Conservation (phyloP, 2,113 vertebrate genomes). For the Cebidichthys violaceus region DNA sequence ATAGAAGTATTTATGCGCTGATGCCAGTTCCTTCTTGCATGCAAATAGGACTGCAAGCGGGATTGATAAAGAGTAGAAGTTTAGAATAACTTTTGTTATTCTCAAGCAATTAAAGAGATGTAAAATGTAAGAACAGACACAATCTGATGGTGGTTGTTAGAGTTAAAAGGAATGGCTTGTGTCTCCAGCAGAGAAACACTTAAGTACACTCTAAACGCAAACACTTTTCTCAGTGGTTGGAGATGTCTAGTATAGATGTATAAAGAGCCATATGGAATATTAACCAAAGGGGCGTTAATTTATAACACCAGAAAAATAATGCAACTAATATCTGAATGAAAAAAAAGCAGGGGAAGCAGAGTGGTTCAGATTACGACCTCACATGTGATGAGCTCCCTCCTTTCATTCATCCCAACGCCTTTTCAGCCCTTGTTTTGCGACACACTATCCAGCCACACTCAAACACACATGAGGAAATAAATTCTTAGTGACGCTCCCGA, state of each 20-base stretch:
- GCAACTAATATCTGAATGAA: slow-evolving; percentile 5
- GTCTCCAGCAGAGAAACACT: slow-evolving; percentile 11
- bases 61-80: slow-evolving; percentile 35
- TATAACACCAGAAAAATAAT: not conserved
- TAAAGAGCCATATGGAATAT: slow-evolving; percentile 21
- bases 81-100: slow-evolving; percentile 29
- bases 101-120: not conserved
- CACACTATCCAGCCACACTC: slow-evolving; percentile 8
- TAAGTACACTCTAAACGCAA: not conserved
- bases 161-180: not conserved
- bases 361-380: slow-evolving; percentile 14
- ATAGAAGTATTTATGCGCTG: slow-evolving; percentile 19
- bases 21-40: slow-evolving; percentile 20
- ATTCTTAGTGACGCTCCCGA: slow-evolving; percentile 33
- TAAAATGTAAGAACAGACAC: not conserved
- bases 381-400: slow-evolving; percentile 22
- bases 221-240: not conserved
- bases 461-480: slow-evolving; percentile 23
- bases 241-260: not conserved
- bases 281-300: not conserved
- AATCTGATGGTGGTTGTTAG: not conserved
- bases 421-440: slow-evolving; percentile 7
- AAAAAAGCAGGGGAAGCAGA: not conserved
- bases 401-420: slow-evolving; percentile 28
- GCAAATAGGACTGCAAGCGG: slow-evolving; percentile 30